These are phyloP conservation scores for Equus quagga DNA, from an alignment of 2,113 vertebrate species.

Conservation along the genomic window DNA sequence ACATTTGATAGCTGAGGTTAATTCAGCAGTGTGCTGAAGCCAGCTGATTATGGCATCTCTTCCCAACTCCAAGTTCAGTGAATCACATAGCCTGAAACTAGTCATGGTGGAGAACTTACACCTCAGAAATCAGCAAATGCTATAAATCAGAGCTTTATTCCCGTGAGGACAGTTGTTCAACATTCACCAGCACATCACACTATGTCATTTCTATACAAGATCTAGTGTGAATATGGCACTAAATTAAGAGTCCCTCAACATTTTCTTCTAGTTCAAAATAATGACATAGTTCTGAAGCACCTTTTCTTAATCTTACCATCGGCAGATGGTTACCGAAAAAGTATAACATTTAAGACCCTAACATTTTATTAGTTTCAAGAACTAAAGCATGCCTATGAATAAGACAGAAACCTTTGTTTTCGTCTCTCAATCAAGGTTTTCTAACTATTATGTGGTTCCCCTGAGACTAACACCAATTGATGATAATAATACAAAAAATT, in stretches of 20 bases:
- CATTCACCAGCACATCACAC: slow-evolving; percentile 29
- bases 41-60: background rate
- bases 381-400: slow-evolving; percentile 52
- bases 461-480: slow-evolving; percentile 65
- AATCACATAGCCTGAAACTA: background rate
- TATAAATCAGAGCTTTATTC: background rate
- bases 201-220: background rate
- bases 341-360: slow-evolving; percentile 6
- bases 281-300: background rate
- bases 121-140: slow-evolving; percentile 4
- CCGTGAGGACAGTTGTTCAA: background rate
- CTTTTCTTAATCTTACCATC: slow-evolving; percentile 54
- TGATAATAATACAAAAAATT: slow-evolving; percentile 59
- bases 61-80: slow-evolving; percentile 2
- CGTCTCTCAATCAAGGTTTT: slow-evolving; percentile 64
- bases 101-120: background rate
- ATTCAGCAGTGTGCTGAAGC: background rate
- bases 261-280: slow-evolving; percentile 46
- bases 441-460: slow-evolving; percentile 57
- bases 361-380: slow-evolving; percentile 56
- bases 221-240: background rate
- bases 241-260: background rate
- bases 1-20: background rate
- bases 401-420: slow-evolving; percentile 61
- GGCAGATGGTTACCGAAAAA: slow-evolving; percentile 32